Conservation (phyloP, 2,888 invertebrate genomes). For the Drosophila lutescens region DNA sequence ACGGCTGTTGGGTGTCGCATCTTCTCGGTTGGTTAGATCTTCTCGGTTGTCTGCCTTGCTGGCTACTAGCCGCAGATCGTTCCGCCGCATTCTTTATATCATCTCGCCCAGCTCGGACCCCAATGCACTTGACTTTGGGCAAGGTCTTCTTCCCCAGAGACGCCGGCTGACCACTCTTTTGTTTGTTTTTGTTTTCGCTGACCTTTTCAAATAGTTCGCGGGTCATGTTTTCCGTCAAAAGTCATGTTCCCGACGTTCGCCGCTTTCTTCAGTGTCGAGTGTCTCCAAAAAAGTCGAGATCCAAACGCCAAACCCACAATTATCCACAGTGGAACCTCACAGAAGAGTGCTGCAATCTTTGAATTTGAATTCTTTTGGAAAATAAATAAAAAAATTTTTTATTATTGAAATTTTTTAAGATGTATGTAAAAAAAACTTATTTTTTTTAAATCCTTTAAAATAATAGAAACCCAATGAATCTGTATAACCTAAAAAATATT, state of each 20-base stretch:
- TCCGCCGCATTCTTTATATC: slow-evolving; percentile 68
- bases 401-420: too few species aligned
- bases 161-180: slow-evolving; percentile 5
- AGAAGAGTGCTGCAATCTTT: too few species aligned
- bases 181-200: slow-evolving; percentile 45
- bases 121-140: slow-evolving; percentile 69
- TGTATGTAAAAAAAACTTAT: too few species aligned
- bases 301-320: background rate
- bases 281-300: slow-evolving; percentile 13
- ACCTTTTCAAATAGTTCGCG: slow-evolving; percentile 66
- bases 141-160: slow-evolving; percentile 45
- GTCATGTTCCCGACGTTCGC: slow-evolving; percentile 67
- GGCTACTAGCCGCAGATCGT: slow-evolving; percentile 65
- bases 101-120: slow-evolving; percentile 41
- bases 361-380: too few species aligned
- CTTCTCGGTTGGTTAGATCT: slow-evolving; percentile 8
- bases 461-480: too few species aligned
- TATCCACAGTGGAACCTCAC: slow-evolving; percentile 8
- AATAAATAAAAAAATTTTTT: too few species aligned
- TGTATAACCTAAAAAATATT: too few species aligned
- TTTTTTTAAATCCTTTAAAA: too few species aligned
- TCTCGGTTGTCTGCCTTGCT: slow-evolving; percentile 41
- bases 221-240: slow-evolving; percentile 62
- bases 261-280: slow-evolving; percentile 53
- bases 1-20: slow-evolving; percentile 7